Evolutionary conservation across 2,888 invertebrate genomes (phyloP), one percentile per base, ranked within the genome.

Genomic region (Alloscopus bannaensis): DNA sequence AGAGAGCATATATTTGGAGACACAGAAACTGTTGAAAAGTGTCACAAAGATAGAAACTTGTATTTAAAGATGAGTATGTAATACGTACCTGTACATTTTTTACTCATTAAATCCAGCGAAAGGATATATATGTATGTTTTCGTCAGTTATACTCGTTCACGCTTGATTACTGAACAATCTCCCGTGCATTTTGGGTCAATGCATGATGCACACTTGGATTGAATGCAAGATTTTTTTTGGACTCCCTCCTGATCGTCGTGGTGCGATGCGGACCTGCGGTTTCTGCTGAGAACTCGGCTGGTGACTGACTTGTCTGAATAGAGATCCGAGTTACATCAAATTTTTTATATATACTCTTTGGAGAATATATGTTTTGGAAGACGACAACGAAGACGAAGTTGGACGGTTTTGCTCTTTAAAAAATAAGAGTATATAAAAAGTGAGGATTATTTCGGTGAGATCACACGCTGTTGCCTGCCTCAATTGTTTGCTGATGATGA

Each of bases 401-500:
- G 66, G 78, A 72, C 72, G 71, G 36, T 79, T 79, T 79, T 40
- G 40, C 60, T 59, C 36, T n/a, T n/a, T n/a, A n/a, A n/a, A n/a
- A n/a, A n/a, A 57, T 57, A 57, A 11, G 3, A 28, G 28, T 26
- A 3, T 75, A 57, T 69, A 64, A 69, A 62, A 24, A 13, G 20
- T 68, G 59, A 36, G 72, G 70, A 78, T 78, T 68, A 79, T 72
- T 71, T 79, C 66, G 68, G 79, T 68, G 79, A 72, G 79, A 79
- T 79, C 79, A 79, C 79, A 79, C 57, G 79, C 79, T 79, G 79
- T 66, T 69, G 79, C 79, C 79, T 79, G 79, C 72, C 72, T 79
- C 79, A 79, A 79, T 71, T 78, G 71, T 62, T 69, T 78, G 78
- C 60, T 66, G 71, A 69, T 69, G 77, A 69, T 28, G 76, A 68